A percentile compares a stretch with the other conserved stretches of the same genome.
phyloP scores from a whole-genome alignment of 2,888 invertebrate genomes.

The Rutpela maculata region DNA sequence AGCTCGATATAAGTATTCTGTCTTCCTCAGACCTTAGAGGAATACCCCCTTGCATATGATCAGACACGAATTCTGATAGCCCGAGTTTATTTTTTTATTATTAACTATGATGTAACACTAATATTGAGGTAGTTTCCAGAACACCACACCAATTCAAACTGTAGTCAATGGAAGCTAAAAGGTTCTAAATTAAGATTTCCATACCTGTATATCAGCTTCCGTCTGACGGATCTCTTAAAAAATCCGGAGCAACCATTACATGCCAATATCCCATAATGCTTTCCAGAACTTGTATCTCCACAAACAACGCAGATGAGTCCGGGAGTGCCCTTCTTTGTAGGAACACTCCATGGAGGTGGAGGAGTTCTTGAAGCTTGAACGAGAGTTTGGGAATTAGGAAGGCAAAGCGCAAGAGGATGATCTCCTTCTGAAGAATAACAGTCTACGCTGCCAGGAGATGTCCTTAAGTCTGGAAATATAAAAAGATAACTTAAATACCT shows the following conservation, averaged over 20 bases:
- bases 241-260: constrained; percentile 99
- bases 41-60: too few species aligned
- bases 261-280: constrained; percentile 98
- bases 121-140: too few species aligned
- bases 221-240: constrained; percentile 96
- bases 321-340: constrained; percentile 77
- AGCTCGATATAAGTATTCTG: too few species aligned
- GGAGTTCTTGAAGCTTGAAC: constrained; percentile 81
- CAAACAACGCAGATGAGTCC: constrained; percentile 97
- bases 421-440: constrained; percentile 73
- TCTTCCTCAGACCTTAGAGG: too few species aligned
- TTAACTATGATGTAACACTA: too few species aligned
- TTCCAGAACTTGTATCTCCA: constrained; percentile 97
- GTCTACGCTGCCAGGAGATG: constrained; percentile 71
- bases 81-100: too few species aligned
- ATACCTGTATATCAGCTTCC: constrained; percentile 97
- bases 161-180: too few species aligned
- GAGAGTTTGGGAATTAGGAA: constrained; percentile 77
- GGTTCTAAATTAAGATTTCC: background rate
- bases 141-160: too few species aligned
- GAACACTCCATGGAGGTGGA: constrained; percentile 76
- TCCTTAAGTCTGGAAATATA: constrained; percentile 68
- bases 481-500: background rate
- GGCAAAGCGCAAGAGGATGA: constrained; percentile 78
- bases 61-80: too few species aligned